These are phyloP conservation scores for Aspidiotus destructor DNA, from an alignment of 2,888 invertebrate species.

Conservation along the genomic window DNA sequence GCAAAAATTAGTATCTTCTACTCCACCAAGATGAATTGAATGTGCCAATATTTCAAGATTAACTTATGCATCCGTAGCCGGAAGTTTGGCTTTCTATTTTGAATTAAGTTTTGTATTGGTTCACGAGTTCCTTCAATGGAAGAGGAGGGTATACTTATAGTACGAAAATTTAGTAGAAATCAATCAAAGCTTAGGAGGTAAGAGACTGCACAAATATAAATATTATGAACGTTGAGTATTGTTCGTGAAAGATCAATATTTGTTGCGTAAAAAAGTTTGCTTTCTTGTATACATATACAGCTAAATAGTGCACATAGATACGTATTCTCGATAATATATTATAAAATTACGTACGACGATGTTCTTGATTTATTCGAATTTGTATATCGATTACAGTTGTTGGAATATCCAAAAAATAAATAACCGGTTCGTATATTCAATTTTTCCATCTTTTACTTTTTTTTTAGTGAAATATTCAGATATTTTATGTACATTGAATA, in stretches of 20 bases:
- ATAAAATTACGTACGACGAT: not conserved
- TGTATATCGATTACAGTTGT: not conserved
- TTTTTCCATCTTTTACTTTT: slow-evolving; percentile 4
- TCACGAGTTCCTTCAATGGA: not conserved
- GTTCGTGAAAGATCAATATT: not conserved
- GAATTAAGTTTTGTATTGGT: slow-evolving; percentile 5
- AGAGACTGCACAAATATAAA: not conserved
- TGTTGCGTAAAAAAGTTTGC: not conserved
- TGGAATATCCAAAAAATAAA: slow-evolving; percentile 14
- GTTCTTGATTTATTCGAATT: slow-evolving; percentile 1
- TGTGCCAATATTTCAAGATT: slow-evolving; percentile 13
- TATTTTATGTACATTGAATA: slow-evolving; percentile 5
- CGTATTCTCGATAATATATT: not conserved
- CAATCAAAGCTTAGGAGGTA: not conserved
- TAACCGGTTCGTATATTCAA: slow-evolving; percentile 7
- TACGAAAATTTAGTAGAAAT: not conserved
- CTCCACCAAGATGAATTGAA: slow-evolving; percentile 5
- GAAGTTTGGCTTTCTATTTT: not conserved
- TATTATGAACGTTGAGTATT: not conserved
- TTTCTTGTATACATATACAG: not conserved
- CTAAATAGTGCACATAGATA: not conserved
- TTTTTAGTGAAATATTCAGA: slow-evolving; percentile 5
- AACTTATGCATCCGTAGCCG: not conserved
- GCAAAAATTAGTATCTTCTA: not conserved
- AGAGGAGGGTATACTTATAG: not conserved